phyloP scores from a whole-genome alignment of 2,888 invertebrate genomes.

The Drosophila merina region DNA sequence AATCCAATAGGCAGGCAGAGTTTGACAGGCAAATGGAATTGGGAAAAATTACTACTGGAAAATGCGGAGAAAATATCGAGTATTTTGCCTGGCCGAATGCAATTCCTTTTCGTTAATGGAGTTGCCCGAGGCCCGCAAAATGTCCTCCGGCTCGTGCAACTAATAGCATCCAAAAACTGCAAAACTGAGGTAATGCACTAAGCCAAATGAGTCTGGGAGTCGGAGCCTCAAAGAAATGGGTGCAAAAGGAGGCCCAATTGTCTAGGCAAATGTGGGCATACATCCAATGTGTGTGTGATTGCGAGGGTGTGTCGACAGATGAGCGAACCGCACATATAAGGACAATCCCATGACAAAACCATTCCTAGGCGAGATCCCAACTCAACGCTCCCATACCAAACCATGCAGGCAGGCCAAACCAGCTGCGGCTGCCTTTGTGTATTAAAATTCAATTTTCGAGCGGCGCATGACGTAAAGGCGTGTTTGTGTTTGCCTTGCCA shows the following conservation, averaged over 20 bases:
- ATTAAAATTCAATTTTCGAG: slow-evolving; percentile 81
- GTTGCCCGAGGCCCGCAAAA: slow-evolving; percentile 10
- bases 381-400: background rate
- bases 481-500: slow-evolving; percentile 70
- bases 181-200: slow-evolving; percentile 38
- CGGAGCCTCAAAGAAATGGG: slow-evolving; percentile 14
- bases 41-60: slow-evolving; percentile 32
- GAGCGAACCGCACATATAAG: slow-evolving; percentile 15
- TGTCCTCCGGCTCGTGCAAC: slow-evolving; percentile 4
- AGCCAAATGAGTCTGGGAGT: slow-evolving; percentile 49
- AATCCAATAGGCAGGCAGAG: slow-evolving; percentile 42
- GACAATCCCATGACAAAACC: slow-evolving; percentile 32
- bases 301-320: slow-evolving; percentile 3
- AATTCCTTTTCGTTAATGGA: slow-evolving; percentile 31
- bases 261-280: slow-evolving; percentile 49
- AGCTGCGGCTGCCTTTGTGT: slow-evolving; percentile 64
- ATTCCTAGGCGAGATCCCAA: slow-evolving; percentile 9
- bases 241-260: slow-evolving; percentile 31
- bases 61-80: slow-evolving; percentile 15
- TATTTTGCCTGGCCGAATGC: slow-evolving; percentile 20
- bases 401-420: background rate
- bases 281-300: background rate
- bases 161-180: background rate
- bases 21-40: slow-evolving; percentile 24
- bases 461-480: slow-evolving; percentile 70